These are phyloP conservation scores for Pyrgus malvae DNA, from an alignment of 2,888 invertebrate species.

Conservation along the genomic window DNA sequence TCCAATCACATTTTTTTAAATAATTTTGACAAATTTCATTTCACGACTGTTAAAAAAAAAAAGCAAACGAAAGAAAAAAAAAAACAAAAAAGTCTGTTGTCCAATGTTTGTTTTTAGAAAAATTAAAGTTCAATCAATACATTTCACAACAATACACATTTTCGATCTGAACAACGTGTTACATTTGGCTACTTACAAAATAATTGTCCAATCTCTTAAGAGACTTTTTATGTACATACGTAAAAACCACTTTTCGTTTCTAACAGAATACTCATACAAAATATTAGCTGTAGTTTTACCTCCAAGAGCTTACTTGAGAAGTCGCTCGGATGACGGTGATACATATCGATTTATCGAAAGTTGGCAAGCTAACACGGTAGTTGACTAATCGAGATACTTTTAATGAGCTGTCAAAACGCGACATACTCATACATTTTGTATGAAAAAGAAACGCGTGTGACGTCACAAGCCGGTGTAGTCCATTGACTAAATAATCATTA, in stretches of 20 bases:
- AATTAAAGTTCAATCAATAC: slow-evolving; percentile 24
- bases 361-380: too few species aligned
- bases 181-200: slow-evolving; percentile 22
- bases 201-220: slow-evolving; percentile 18
- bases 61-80: not conserved
- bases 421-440: too few species aligned
- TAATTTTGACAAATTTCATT: too few species aligned
- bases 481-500: too few species aligned
- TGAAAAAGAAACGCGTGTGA: too few species aligned
- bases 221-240: slow-evolving; percentile 9
- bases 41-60: not conserved
- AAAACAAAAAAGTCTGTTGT: slow-evolving; percentile 21
- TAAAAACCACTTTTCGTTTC: slow-evolving; percentile 12
- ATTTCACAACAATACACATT: slow-evolving; percentile 25
- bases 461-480: too few species aligned
- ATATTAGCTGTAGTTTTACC: not conserved
- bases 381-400: too few species aligned
- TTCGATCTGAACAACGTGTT: slow-evolving; percentile 18
- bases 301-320: too few species aligned
- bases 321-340: too few species aligned
- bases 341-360: too few species aligned
- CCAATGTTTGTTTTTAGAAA: slow-evolving; percentile 26
- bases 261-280: slow-evolving; percentile 14
- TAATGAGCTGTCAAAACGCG: too few species aligned
- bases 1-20: too few species aligned